phyloP scores from a whole-genome alignment of 2,113 vertebrate genomes.

The Sphaerodactylus townsendi region DNA sequence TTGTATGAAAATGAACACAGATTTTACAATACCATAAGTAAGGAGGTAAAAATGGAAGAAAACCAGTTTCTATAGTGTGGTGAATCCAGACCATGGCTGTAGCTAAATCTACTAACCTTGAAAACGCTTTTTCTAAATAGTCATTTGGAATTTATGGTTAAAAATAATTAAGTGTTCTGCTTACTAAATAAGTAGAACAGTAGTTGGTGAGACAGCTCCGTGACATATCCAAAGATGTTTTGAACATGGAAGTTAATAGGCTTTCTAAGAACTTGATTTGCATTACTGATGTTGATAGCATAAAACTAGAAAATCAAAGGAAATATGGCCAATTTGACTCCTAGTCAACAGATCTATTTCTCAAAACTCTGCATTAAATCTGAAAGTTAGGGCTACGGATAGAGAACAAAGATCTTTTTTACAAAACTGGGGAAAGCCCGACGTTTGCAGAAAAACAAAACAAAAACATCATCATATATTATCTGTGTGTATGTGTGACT shows the following conservation, averaged over 20 bases:
- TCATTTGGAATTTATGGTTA: not conserved
- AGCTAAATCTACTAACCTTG: not conserved
- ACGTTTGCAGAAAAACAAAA: too few relatives aligned
- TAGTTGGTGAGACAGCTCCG: constrained; percentile 35
- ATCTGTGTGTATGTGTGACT: too few relatives aligned
- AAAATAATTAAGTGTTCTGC: constrained; percentile 31
- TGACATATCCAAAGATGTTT: not conserved
- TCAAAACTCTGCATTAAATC: too few relatives aligned
- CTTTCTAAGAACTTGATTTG: not conserved
- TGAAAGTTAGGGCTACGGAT: too few relatives aligned
- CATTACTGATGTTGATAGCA: constrained; percentile 24
- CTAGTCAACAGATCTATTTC: not conserved
- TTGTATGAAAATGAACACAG: too few relatives aligned
- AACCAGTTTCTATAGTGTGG: not conserved
- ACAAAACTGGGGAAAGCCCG: too few relatives aligned
- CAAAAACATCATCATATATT: too few relatives aligned
- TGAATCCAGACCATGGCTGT: not conserved
- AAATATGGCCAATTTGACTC: not conserved
- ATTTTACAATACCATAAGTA: too few relatives aligned
- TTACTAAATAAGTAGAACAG: constrained; percentile 9
- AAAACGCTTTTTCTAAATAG: not conserved
- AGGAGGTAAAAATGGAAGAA: too few relatives aligned
- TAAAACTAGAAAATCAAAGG: constrained; percentile 31
- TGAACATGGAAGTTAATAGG: constrained; percentile 14
- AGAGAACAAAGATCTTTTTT: too few relatives aligned